Evolutionary conservation across 2,797 vertebrate genomes (phyloP).

Genomic region (Pogonophryne albipinna): DNA sequence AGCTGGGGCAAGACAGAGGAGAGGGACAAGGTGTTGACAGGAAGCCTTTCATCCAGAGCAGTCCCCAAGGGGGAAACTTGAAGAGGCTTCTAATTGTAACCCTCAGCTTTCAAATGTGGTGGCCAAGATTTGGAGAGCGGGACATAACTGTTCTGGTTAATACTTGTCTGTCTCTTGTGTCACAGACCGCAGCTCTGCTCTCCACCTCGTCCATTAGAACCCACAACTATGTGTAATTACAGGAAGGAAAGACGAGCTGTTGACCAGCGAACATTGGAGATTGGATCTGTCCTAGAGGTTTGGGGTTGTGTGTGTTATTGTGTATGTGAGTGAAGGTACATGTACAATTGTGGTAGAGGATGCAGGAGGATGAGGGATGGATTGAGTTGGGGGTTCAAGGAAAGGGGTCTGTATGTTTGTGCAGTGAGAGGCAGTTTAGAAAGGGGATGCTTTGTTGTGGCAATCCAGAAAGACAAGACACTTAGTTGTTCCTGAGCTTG

Average conservation of each 20-base stretch:
- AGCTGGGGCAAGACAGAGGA: slow-evolving; percentile 59
- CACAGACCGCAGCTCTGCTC: slow-evolving; percentile 73
- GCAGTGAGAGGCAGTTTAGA: slow-evolving; percentile 65
- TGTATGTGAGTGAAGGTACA: slow-evolving; percentile 56
- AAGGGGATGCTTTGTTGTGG: slow-evolving; percentile 62
- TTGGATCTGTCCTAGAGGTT: slow-evolving; percentile 64
- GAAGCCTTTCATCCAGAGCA: slow-evolving; percentile 71
- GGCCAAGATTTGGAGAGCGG: slow-evolving; percentile 65
- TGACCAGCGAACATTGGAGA: slow-evolving; percentile 77
- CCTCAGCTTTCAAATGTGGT: slow-evolving; percentile 70
- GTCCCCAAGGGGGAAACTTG: slow-evolving; percentile 62
- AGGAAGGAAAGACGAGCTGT: slow-evolving; percentile 83
- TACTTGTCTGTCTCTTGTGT: slow-evolving; percentile 72
- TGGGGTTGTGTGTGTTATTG: slow-evolving; percentile 39
- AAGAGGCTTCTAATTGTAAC: slow-evolving; percentile 72
- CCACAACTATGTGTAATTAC: slow-evolving; percentile 85
- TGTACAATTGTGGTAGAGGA: slow-evolving; percentile 68
- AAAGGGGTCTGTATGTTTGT: slow-evolving; percentile 48
- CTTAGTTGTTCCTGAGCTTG: slow-evolving; percentile 65
- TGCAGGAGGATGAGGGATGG: slow-evolving; percentile 63
- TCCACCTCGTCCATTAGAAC: slow-evolving; percentile 79
- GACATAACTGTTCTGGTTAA: slow-evolving; percentile 72
- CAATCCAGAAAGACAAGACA: slow-evolving; percentile 71
- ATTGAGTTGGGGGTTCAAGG: slow-evolving; percentile 51
- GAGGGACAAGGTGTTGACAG: slow-evolving; percentile 75